Evolutionary conservation across 1,140 invertebrate species (phyloP).

Genomic region (Cecropterus lyciades): DNA sequence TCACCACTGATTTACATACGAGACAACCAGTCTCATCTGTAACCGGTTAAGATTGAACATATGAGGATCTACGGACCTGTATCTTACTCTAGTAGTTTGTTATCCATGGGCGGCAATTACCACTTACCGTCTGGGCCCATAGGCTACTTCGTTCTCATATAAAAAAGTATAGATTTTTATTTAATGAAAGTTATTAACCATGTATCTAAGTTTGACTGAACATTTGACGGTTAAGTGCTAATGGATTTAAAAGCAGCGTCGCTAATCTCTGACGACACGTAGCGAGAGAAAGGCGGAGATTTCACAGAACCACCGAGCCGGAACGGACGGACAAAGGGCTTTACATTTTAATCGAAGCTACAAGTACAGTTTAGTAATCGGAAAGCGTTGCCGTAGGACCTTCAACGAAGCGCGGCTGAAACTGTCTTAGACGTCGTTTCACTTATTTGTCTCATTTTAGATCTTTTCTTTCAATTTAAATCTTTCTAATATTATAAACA

Average conservation of each 20-base stretch:
- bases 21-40: too few species aligned
- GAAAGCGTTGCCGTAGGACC: not conserved
- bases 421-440: not conserved
- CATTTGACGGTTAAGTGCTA: constrained; percentile 19
- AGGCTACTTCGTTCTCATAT: too few species aligned
- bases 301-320: constrained; percentile 17
- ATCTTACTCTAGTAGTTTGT: too few species aligned
- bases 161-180: too few species aligned
- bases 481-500: too few species aligned
- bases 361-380: constrained; percentile 2
- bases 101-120: too few species aligned
- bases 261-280: constrained; percentile 12
- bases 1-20: too few species aligned
- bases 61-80: too few species aligned
- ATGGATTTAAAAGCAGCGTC: constrained; percentile 24
- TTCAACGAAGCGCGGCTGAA: not conserved
- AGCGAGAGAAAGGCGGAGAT: constrained; percentile 18
- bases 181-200: not conserved
- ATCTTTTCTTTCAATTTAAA: too few species aligned
- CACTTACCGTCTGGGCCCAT: too few species aligned
- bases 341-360: constrained; percentile 20
- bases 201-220: constrained; percentile 27
- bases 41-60: too few species aligned
- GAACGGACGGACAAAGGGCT: constrained; percentile 11
- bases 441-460: too few species aligned